Percentiles rank a stretch among this genome's conserved stretches.
phyloP scores from a whole-genome alignment of 2,797 vertebrate species.

The Myoxocephalus aenaeus region DNA sequence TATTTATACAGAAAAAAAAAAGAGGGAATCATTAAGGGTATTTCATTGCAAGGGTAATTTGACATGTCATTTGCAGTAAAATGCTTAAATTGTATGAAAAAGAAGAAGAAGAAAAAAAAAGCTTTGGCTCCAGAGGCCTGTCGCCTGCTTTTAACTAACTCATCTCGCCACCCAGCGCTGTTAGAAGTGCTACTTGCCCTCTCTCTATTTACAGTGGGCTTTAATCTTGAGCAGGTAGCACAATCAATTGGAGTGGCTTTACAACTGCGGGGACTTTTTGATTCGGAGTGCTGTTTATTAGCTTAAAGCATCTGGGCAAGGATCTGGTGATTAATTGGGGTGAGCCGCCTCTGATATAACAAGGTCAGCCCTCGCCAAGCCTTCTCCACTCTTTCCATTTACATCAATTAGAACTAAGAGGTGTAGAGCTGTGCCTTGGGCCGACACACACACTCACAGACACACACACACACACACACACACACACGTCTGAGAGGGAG shows the following conservation, averaged over 20 bases:
- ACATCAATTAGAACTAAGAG: slow-evolving; percentile 93
- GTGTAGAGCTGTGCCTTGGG: slow-evolving; percentile 71
- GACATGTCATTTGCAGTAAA: slow-evolving; percentile 79
- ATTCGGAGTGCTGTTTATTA: slow-evolving; percentile 87
- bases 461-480: slow-evolving; percentile 13
- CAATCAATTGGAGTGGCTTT: slow-evolving; percentile 77
- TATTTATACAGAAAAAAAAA: slow-evolving; percentile 78
- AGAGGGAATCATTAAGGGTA: slow-evolving; percentile 74
- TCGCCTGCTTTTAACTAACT: slow-evolving; percentile 70
- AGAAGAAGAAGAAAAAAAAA: slow-evolving; percentile 10
- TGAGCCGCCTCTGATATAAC: slow-evolving; percentile 88
- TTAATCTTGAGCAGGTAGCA: slow-evolving; percentile 76
- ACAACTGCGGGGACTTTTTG: slow-evolving; percentile 77
- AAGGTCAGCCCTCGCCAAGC: slow-evolving; percentile 90
- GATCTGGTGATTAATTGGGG: slow-evolving; percentile 96
- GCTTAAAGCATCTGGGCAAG: slow-evolving; percentile 88
- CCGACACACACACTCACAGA: slow-evolving; percentile 38
- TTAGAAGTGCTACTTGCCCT: slow-evolving; percentile 65
- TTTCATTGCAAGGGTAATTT: slow-evolving; percentile 80
- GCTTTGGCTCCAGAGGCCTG: slow-evolving; percentile 33
- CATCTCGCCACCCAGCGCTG: slow-evolving; percentile 55
- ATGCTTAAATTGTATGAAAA: slow-evolving; percentile 64
- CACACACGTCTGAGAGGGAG: not conserved
- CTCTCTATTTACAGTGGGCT: slow-evolving; percentile 61
- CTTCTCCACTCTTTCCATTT: slow-evolving; percentile 86